Base-by-base conservation (phyloP, 2,888 invertebrate genomes). In the Sarcophaga carnaria region DNA sequence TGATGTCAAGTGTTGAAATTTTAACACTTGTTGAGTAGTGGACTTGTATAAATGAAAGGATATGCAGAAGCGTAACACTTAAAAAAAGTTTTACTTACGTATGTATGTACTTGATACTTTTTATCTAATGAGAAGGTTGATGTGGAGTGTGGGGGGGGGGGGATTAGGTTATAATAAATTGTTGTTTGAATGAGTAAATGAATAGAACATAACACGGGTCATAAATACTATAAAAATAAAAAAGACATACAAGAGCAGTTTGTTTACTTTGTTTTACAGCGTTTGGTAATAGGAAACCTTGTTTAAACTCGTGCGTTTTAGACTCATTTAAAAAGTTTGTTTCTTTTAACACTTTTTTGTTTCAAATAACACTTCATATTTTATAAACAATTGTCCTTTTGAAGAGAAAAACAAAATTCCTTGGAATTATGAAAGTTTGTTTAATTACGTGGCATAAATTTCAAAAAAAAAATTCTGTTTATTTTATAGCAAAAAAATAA, bases 1-100 rank as follows among this genome's bases (percentile, higher is more conserved):
- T 81, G 82, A 25, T 47, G 76, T 86, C 80, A 87, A 86, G 87
- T 88, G 87, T 87, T 80, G 80, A 87, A 89, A 87, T 88, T 89
- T 88, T 72, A 74, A 89, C 86, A 87, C 83, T 88, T 87, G 76
- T 71, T 88, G 81, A 82, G 76, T 80, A 67, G 76, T 67, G 71
- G 49, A 67, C 22, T 60, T 12, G n/a, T 45, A 37, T 8, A 37
- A 37, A 37, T 72, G n/a, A 20, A 45, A 80, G 17, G 64, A 72
- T 54, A 14, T 54, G 54, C 12, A 54, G 14, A 17, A 54, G 54
- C 54, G 5, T 14, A 54, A 62, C 62, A 62, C 6, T 62, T 62
- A n/a, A 62, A 62, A 62, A 14, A 49, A 20, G 49, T 67, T 20
- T 70, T 12, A 49, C 60, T 49, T 71, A 54, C 49, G 17, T 75